Conservation (phyloP, 2,113 vertebrate genomes). For the Isichthys henryi region DNA sequence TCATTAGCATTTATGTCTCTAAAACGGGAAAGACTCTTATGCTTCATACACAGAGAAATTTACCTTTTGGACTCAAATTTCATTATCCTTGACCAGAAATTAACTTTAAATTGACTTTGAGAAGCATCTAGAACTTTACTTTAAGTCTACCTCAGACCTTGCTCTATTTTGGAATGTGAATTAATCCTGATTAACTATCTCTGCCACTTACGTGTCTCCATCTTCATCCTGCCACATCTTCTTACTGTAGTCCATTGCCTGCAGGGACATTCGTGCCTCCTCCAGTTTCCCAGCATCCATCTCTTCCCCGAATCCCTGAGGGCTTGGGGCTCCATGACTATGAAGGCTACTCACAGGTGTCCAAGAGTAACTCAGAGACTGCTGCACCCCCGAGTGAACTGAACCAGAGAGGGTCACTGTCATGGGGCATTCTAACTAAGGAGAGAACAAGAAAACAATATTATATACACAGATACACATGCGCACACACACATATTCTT, state of each 20-base stretch:
- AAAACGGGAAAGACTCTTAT: not conserved
- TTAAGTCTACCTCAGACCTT: not conserved
- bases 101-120: not conserved
- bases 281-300: conserved; percentile 56
- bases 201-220: conserved; percentile 73
- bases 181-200: not conserved
- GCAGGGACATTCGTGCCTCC: conserved; percentile 62
- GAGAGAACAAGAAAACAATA: not conserved
- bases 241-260: conserved; percentile 59
- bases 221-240: conserved; percentile 75
- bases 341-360: conserved; percentile 22
- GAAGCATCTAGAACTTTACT: not conserved
- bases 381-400: conserved; percentile 14
- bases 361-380: conserved; percentile 39
- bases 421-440: conserved; percentile 35
- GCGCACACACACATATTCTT: not conserved
- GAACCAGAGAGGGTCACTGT: conserved; percentile 22
- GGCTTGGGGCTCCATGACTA: conserved; percentile 1
- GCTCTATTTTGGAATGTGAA: not conserved
- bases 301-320: conserved; percentile 37
- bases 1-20: not conserved
- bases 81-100: not conserved
- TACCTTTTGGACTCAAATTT: not conserved
- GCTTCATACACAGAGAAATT: not conserved
- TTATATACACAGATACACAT: too few relatives aligned